Percentiles rank a stretch among this genome's conserved stretches.
These are phyloP conservation scores for Micrasema longulum DNA, from an alignment of 1,140 invertebrate genomes.

Conservation along the genomic window DNA sequence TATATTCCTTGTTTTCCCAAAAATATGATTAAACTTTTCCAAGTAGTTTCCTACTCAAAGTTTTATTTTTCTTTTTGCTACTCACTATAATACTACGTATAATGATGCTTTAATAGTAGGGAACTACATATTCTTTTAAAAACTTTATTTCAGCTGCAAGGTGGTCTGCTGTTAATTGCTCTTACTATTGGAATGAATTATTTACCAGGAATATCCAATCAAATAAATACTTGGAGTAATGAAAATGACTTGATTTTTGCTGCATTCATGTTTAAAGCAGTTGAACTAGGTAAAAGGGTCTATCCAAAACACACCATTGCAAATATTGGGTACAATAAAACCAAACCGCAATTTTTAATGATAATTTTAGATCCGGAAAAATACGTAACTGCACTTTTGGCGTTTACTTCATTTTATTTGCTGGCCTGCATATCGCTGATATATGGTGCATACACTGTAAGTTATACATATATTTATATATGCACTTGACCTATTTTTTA, in stretches of 20 bases:
- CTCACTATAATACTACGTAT: too few relatives aligned
- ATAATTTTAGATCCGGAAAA: slow-evolving; percentile 50
- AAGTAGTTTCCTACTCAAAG: too few relatives aligned
- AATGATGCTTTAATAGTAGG: too few relatives aligned
- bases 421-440: slow-evolving; percentile 42
- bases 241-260: slow-evolving; percentile 45
- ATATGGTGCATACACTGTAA: slow-evolving; percentile 49
- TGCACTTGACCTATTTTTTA: too few relatives aligned
- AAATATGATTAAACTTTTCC: too few relatives aligned
- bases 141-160: slow-evolving; percentile 44
- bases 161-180: slow-evolving; percentile 17
- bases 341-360: not conserved
- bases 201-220: slow-evolving; percentile 21
- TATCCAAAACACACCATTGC: too few relatives aligned
- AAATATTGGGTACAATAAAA: too few relatives aligned
- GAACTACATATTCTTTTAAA: too few relatives aligned
- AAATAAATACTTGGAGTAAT: slow-evolving; percentile 40
- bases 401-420: slow-evolving; percentile 34
- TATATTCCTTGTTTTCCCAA: too few relatives aligned
- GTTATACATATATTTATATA: too few relatives aligned
- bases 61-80: too few relatives aligned
- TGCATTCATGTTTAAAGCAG: slow-evolving; percentile 6
- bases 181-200: slow-evolving; percentile 36
- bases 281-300: slow-evolving; percentile 40
- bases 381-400: slow-evolving; percentile 30